Evolutionary conservation across 2,113 vertebrate genomes (phyloP), one percentile per base, ranked within the genome.

Genomic region (Myrmophylax atrothorax): DNA sequence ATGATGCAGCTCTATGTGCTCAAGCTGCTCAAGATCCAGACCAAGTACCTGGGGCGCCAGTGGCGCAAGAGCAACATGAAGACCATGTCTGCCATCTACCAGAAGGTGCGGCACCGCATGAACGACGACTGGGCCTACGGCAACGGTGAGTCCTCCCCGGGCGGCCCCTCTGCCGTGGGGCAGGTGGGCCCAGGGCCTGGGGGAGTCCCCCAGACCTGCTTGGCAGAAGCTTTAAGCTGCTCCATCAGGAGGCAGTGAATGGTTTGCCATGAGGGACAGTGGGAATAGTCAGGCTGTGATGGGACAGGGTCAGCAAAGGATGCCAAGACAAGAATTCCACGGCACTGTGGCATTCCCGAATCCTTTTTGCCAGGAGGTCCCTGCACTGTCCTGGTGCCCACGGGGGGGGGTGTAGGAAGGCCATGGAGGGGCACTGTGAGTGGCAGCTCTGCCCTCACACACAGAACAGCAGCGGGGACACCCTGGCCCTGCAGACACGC

Each of bases 1-100:
- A 99, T 99, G 99, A 98, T 99, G 98, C 99, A 99, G 92, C 98
- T 99, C 25, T 99, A 99, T 4, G 98, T 99, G 9, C 98, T 99
- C 76, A 99, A 98, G 74, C 98, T 99, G 72, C 95, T 99, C 35
- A 99, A 99, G 94, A 98, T 99, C 76, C 86, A 99, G 97, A 98
- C 98, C 92, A 98, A 99, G 91, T 99, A 99, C 93, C 97, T 99
- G 66, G 99, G 99, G 4, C 98, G 98, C 18, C 98, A 98, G 74
- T 98, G 98, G 98, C 97, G 98, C 35, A 98, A 98, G 91, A 99
- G 98, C 97, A 99, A 99, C 97, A 99, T 99, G 98, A 99, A 99
- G 63, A 99, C 98, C 79, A 99, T 99, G 98, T 99, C 99, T 2
- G 98, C 99, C 96, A 99, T 99, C 77, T 99, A 99, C 80, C 99